Conservation (phyloP, 2,113 vertebrate species). For the Oceanodroma tethys region DNA sequence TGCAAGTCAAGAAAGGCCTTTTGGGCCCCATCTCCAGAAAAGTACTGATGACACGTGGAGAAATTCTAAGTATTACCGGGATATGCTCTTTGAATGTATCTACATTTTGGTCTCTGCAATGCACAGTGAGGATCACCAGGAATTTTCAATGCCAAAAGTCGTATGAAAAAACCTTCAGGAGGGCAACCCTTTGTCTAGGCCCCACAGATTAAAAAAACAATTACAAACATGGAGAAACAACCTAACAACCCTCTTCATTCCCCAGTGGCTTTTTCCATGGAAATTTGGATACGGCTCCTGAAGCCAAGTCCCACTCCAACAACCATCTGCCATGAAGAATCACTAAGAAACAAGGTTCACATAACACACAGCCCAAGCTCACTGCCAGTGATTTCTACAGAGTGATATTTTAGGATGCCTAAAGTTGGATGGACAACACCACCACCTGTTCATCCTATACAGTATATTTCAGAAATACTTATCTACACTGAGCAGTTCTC, state of each 20-base stretch:
- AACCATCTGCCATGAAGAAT: not conserved
- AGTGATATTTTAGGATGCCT: not conserved
- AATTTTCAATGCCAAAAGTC: constrained; percentile 49
- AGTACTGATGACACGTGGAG: not conserved
- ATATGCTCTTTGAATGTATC: not conserved
- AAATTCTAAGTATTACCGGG: not conserved
- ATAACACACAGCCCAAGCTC: not conserved
- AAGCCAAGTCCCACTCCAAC: not conserved
- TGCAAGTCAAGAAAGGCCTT: not conserved
- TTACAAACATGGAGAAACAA: not conserved
- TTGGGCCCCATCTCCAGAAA: not conserved
- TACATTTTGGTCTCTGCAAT: not conserved
- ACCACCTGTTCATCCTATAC: not conserved
- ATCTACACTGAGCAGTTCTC: not conserved
- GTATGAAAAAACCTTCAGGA: not conserved
- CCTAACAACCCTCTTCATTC: not conserved
- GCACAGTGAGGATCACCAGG: not conserved
- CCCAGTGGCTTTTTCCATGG: not conserved
- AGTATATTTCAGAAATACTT: not conserved
- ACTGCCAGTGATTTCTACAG: not conserved
- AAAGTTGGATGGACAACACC: not conserved
- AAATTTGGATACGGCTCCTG: not conserved
- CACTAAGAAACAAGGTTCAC: not conserved
- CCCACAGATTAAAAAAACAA: not conserved
- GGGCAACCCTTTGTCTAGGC: not conserved